A percentile compares a stretch with the other conserved stretches of the same genome.
Evolutionary conservation across 2,797 vertebrate species (phyloP).

Genomic region (Amblyraja radiata): DNA sequence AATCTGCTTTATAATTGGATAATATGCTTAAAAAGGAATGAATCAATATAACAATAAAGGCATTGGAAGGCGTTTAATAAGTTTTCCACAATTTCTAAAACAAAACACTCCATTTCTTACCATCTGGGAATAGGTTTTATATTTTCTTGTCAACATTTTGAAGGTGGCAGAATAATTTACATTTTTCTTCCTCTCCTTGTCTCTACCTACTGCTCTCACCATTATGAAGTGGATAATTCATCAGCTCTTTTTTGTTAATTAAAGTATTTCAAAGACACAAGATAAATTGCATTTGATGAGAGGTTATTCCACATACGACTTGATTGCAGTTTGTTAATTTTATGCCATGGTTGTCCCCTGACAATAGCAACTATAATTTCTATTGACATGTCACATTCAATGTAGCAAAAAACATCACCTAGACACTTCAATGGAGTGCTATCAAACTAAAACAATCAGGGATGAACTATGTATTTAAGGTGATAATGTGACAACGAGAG

Average conservation of each 20-base stretch:
- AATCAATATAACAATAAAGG: neutral
- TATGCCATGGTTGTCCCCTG: neutral
- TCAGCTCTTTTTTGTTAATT: neutral
- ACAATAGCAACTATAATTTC: no score
- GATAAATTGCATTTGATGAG: neutral
- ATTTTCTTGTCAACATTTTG: neutral
- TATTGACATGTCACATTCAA: no score
- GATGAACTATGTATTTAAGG: no score
- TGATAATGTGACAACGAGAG: no score
- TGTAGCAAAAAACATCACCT: no score
- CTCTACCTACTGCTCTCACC: neutral
- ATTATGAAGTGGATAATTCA: neutral
- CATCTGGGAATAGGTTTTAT: neutral
- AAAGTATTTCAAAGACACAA: neutral
- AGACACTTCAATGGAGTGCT: no score
- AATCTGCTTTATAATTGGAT: neutral
- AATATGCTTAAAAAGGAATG: neutral
- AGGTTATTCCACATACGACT: neutral
- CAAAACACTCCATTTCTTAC: neutral
- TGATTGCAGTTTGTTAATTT: neutral
- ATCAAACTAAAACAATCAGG: no score
- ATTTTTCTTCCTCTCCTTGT: neutral
- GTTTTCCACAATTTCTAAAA: neutral
- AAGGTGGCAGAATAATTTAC: neutral
- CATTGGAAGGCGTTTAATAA: neutral